Conservation (phyloP, 2,113 vertebrate genomes). For the Gallinago jamesoni region DNA sequence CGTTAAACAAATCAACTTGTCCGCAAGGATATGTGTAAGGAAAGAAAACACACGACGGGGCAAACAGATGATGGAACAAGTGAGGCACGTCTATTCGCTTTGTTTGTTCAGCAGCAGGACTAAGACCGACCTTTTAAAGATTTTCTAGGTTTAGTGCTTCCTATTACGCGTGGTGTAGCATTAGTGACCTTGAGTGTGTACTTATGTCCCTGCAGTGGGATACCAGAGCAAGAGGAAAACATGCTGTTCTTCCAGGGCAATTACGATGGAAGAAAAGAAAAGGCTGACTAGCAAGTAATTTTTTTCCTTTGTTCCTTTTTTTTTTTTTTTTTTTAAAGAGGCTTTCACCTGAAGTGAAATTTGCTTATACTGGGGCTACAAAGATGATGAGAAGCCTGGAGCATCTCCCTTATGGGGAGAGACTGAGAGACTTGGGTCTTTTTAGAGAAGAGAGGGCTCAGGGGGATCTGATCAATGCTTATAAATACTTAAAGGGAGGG, state of each 20-base stretch:
- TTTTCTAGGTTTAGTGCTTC: slow-evolving; percentile 11
- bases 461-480: too few species aligned
- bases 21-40: neutral
- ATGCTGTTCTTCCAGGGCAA: neutral
- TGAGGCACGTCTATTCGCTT: neutral
- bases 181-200: neutral
- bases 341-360: neutral
- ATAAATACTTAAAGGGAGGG: too few species aligned
- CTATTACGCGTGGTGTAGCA: neutral
- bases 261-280: neutral
- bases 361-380: neutral
- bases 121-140: neutral
- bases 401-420: too few species aligned
- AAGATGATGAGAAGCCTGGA: too few species aligned
- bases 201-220: neutral
- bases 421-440: too few species aligned
- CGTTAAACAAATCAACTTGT: neutral
- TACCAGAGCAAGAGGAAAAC: neutral
- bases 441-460: too few species aligned
- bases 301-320: neutral
- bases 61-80: slow-evolving; percentile 4
- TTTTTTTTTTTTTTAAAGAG: neutral
- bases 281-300: neutral
- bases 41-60: neutral
- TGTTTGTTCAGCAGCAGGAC: slow-evolving; percentile 10